Percentiles rank a stretch among this genome's conserved stretches.
Conservation (phyloP, 92 coral and sea anemone genomes). For the Phymanthus crucifer region DNA sequence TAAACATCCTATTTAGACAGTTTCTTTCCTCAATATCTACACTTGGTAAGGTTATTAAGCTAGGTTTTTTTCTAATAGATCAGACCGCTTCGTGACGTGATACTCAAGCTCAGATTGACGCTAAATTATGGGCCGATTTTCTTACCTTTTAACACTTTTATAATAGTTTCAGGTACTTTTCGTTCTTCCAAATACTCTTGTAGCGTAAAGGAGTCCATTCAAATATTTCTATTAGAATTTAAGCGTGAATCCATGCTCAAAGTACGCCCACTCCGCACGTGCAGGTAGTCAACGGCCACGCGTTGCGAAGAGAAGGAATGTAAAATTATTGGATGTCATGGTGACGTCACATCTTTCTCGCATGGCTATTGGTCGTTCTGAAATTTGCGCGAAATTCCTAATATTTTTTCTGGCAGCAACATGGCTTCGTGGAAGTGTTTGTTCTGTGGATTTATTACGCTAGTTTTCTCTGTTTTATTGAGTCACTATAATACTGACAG, state of each 20-base stretch:
- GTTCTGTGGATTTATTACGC: not conserved
- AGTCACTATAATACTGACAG: not conserved
- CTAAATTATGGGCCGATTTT: not conserved
- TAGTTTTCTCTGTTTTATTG: not conserved
- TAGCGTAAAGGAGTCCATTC: not conserved
- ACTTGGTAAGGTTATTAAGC: too few species aligned
- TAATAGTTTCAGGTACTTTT: not conserved
- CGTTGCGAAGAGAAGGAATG: not conserved
- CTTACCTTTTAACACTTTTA: not conserved
- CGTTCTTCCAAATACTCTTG: not conserved
- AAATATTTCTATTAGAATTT: not conserved
- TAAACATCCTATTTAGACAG: too few species aligned
- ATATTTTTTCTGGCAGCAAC: not conserved
- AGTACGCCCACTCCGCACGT: too few species aligned
- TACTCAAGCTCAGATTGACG: not conserved
- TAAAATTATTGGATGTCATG: not conserved
- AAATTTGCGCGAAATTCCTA: not conserved
- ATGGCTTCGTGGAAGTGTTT: slow-evolving; percentile 2
- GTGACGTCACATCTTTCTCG: not conserved
- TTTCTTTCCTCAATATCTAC: too few species aligned
- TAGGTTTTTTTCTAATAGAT: too few species aligned
- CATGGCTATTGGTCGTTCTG: not conserved
- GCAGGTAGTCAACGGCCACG: not conserved
- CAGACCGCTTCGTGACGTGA: too few species aligned
- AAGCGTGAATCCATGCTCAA: not conserved